Conservation (phyloP, 2,888 invertebrate genomes). For the Orchesellides sinensis region DNA sequence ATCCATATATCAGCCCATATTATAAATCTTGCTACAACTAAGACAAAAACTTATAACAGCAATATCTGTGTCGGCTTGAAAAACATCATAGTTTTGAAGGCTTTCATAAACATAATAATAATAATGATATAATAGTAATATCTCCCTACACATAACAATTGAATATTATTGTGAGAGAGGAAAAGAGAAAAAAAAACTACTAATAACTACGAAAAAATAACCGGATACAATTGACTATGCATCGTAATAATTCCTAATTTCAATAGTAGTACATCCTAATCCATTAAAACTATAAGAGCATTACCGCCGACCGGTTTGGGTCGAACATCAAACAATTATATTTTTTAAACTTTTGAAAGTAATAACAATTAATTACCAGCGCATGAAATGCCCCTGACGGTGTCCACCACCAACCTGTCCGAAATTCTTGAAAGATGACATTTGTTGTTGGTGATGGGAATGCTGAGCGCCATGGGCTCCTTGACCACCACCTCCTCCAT, state of each 20-base stretch:
- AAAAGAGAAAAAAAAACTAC: background rate
- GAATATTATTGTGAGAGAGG: no score
- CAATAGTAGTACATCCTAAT: slow-evolving; percentile 37
- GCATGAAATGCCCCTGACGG: slow-evolving; percentile 27
- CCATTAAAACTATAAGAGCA: slow-evolving; percentile 42
- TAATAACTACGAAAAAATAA: slow-evolving; percentile 15
- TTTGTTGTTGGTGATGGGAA: background rate
- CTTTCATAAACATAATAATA: slow-evolving; percentile 16
- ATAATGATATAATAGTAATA: slow-evolving; percentile 3
- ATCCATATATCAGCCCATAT: slow-evolving; percentile 19
- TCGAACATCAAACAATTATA: background rate
- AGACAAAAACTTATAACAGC: no score
- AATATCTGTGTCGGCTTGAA: slow-evolving; percentile 15
- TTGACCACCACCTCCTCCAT: background rate
- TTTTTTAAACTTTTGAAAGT: background rate
- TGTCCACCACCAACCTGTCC: slow-evolving; percentile 29
- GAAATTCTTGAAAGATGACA: background rate
- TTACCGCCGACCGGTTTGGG: slow-evolving; percentile 2
- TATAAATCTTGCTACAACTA: slow-evolving; percentile 19
- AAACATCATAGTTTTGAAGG: slow-evolving; percentile 16
- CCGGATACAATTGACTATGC: slow-evolving; percentile 49
- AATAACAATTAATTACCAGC: slow-evolving; percentile 35
- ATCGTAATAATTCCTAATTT: slow-evolving; percentile 28
- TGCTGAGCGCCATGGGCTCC: background rate
- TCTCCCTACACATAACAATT: no score